These are phyloP conservation scores for Pseudorhiza aurosa DNA, from an alignment of 30 jellyfish, hydroid and myxozoan species.

Conservation along the genomic window DNA sequence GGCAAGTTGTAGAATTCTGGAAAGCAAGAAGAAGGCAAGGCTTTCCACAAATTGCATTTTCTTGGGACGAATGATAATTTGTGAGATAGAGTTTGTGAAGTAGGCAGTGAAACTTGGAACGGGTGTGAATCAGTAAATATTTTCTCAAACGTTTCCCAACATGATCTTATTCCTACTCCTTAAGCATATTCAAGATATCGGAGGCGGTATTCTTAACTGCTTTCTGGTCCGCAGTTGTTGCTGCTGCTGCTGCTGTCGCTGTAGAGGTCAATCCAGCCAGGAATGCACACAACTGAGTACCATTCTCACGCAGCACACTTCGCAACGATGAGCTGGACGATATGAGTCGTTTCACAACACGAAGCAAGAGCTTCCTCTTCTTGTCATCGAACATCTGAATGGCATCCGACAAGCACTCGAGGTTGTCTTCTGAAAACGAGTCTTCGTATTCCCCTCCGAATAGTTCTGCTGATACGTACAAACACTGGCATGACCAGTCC, in stretches of 20 bases:
- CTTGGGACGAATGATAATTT: too few species aligned
- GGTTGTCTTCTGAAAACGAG: slow-evolving; percentile 77
- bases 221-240: slow-evolving; percentile 23
- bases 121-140: too few species aligned
- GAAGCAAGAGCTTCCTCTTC: slow-evolving; percentile 71
- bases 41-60: too few species aligned
- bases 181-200: slow-evolving; percentile 17
- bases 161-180: too few species aligned
- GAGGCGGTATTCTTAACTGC: slow-evolving; percentile 23
- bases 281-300: slow-evolving; percentile 11
- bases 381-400: slow-evolving; percentile 46
- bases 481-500: slow-evolving; percentile 90
- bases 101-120: too few species aligned
- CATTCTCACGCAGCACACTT: slow-evolving; percentile 4
- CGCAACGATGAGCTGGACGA: slow-evolving; percentile 55
- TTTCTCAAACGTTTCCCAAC: too few species aligned
- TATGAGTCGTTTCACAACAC: slow-evolving; percentile 73
- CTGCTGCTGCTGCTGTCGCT: slow-evolving; percentile 2
- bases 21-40: too few species aligned
- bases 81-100: too few species aligned
- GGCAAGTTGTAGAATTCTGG: too few species aligned
- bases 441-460: slow-evolving; percentile 89
- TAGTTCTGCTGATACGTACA: slow-evolving; percentile 90
- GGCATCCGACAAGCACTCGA: slow-evolving; percentile 75
- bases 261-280: slow-evolving; percentile 16